phyloP scores from a whole-genome alignment of 2,113 vertebrate species.

The Laticauda laticaudata region DNA sequence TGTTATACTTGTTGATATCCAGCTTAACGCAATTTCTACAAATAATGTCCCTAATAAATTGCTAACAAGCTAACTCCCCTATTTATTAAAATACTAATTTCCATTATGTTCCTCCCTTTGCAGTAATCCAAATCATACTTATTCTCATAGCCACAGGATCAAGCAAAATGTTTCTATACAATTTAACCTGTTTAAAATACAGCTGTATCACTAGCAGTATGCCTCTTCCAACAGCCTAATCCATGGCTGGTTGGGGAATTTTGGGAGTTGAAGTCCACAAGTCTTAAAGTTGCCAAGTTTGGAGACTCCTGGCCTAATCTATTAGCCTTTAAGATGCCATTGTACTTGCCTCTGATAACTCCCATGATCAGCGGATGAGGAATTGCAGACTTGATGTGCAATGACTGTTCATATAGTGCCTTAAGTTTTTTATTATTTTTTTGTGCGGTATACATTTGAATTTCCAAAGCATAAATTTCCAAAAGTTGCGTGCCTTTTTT shows the following conservation, averaged over 20 bases:
- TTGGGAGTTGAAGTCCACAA: not conserved
- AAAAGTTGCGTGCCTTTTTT: constrained; percentile 98
- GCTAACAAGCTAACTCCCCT: not conserved
- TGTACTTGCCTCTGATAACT: constrained; percentile 90
- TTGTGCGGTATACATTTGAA: constrained; percentile 99
- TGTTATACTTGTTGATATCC: not conserved
- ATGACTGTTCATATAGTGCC: constrained; percentile 97
- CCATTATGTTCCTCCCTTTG: not conserved
- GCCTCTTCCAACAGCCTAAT: not conserved
- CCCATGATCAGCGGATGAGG: constrained; percentile 99
- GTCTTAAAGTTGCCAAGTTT: not conserved
- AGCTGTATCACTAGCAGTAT: not conserved
- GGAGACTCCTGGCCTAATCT: not conserved
- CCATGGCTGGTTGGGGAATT: not conserved
- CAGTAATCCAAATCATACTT: not conserved
- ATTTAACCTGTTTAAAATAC: not conserved
- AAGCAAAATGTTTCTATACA: not conserved
- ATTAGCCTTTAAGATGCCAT: not conserved
- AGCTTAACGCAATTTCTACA: not conserved
- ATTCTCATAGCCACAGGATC: not conserved
- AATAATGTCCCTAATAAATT: not conserved
- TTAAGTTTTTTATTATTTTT: constrained; percentile 99
- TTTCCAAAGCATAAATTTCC: constrained; percentile 99
- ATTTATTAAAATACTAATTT: not conserved
- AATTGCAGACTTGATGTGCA: constrained; percentile 99